phyloP scores from a whole-genome alignment of 35 echinoderm and acorn worm genomes.

The Holothuria glaberrima region DNA sequence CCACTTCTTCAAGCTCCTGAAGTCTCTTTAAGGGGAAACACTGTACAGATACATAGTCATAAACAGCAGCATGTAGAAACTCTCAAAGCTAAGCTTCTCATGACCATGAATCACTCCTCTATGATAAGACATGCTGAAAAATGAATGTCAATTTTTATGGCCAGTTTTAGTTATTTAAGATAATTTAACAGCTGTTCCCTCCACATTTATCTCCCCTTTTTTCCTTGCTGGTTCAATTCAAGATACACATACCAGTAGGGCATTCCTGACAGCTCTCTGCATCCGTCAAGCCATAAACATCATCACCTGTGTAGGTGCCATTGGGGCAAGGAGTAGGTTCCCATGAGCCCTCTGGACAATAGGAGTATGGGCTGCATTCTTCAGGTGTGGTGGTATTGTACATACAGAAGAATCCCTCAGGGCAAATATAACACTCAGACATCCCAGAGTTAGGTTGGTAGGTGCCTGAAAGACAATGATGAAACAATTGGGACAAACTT shows the following conservation, averaged over 20 bases:
- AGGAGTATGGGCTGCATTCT: conserved; percentile 79
- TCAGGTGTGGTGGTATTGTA: conserved; percentile 79
- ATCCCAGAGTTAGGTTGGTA: conserved; percentile 66
- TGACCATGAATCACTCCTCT: no score
- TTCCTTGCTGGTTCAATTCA: not conserved
- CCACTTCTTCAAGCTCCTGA: no score
- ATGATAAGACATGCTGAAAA: no score
- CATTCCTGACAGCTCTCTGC: conserved; percentile 62
- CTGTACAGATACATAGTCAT: no score
- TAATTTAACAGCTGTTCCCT: no score
- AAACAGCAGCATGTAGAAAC: no score
- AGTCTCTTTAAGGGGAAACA: no score
- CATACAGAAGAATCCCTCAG: conserved; percentile 80
- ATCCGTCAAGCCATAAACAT: conserved; percentile 38
- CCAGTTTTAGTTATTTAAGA: no score
- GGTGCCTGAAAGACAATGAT: conserved; percentile 46
- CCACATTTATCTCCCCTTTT: no score
- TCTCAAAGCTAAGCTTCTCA: no score
- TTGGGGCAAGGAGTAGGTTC: conserved; percentile 85
- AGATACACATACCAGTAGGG: conserved; percentile 67
- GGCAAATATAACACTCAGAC: conserved; percentile 70
- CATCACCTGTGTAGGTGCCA: conserved; percentile 89
- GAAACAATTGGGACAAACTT: not conserved
- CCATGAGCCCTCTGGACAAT: conserved; percentile 75
- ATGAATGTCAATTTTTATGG: no score